A percentile compares a stretch with the other conserved stretches of the same genome.
phyloP scores from a whole-genome alignment of 2,113 vertebrate species.

The Kobus ellipsiprymnus region DNA sequence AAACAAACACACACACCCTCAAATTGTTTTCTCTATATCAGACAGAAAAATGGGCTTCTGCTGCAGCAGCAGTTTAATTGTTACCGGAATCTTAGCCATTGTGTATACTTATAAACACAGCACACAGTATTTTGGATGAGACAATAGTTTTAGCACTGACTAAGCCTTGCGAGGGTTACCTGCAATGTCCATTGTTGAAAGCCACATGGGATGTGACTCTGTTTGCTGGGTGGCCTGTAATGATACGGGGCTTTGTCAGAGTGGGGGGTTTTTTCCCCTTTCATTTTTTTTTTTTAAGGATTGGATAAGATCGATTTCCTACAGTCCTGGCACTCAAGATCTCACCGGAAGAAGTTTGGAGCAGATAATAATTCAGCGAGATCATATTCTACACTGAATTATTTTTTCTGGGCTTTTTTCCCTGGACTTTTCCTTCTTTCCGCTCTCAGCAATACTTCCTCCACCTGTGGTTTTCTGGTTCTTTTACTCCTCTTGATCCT shows the following conservation, averaged over 20 bases:
- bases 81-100: neutral
- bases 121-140: neutral
- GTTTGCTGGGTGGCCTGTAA: neutral
- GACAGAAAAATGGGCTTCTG: neutral
- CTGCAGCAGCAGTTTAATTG: neutral
- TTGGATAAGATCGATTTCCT: neutral
- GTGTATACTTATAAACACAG: neutral
- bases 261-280: accelerated
- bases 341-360: slow-evolving; percentile 14
- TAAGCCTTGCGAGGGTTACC: neutral
- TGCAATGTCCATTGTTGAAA: neutral
- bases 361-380: neutral
- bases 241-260: neutral
- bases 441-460: slow-evolving; percentile 21
- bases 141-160: neutral
- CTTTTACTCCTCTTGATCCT: slow-evolving; percentile 25
- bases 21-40: neutral
- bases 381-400: slow-evolving; percentile 2
- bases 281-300: neutral
- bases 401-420: neutral
- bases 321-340: neutral
- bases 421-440: neutral
- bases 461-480: slow-evolving; percentile 48
- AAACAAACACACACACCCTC: neutral
- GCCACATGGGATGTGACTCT: neutral